Percentiles rank a stretch among this genome's conserved stretches.
Conservation (phyloP, 92 coral and sea anemone genomes). For the Muricea muricata region DNA sequence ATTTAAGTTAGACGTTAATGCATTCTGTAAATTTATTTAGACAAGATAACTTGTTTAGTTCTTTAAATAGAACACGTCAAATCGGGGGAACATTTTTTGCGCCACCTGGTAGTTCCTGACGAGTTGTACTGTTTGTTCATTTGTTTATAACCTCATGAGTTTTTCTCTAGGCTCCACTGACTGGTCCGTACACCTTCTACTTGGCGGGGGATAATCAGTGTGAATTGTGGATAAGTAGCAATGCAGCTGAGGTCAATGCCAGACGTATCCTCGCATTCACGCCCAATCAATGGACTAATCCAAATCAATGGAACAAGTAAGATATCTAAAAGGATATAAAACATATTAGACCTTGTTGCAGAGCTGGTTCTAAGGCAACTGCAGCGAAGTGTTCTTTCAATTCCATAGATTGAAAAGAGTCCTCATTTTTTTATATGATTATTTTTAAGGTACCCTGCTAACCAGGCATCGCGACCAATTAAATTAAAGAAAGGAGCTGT, state of each 20-base stretch:
- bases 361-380: background rate
- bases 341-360: background rate
- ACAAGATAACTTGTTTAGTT: too few relatives aligned
- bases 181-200: slow-evolving; percentile 64
- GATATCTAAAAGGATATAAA: background rate
- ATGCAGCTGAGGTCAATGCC: slow-evolving; percentile 43
- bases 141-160: background rate
- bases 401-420: background rate
- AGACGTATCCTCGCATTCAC: slow-evolving; percentile 35
- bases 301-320: slow-evolving; percentile 50
- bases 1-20: too few relatives aligned
- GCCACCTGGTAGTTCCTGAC: too few relatives aligned
- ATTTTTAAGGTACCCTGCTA: background rate
- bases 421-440: background rate
- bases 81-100: too few relatives aligned
- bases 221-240: slow-evolving; percentile 69
- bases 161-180: slow-evolving; percentile 62
- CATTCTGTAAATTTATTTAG: too few relatives aligned
- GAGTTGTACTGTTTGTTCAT: too few relatives aligned
- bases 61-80: too few relatives aligned
- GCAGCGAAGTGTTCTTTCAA: too few relatives aligned
- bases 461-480: slow-evolving; percentile 62
- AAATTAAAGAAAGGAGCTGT: slow-evolving; percentile 56
- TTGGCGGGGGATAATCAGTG: slow-evolving; percentile 72
- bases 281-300: slow-evolving; percentile 40